Percentiles rank a stretch among this genome's conserved stretches.
phyloP scores from a whole-genome alignment of 2,797 vertebrate genomes.

The Corythornis leucogaster region DNA sequence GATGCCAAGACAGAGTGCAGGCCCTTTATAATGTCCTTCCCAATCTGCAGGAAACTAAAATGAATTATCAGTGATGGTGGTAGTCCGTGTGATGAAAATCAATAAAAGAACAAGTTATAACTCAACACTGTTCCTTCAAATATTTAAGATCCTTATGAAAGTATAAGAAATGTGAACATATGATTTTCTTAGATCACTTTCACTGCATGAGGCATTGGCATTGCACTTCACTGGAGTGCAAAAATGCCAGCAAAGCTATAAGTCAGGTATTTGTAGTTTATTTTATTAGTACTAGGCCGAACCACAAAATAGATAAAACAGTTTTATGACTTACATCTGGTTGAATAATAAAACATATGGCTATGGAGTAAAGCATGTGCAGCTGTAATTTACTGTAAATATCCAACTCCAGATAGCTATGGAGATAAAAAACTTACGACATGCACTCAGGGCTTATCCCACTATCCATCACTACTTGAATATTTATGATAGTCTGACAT shows the following conservation, averaged over 20 bases:
- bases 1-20: conserved; percentile 55
- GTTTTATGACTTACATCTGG: conserved; percentile 83
- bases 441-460: conserved; percentile 58
- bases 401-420: conserved; percentile 57
- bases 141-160: conserved; percentile 49
- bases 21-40: conserved; percentile 58
- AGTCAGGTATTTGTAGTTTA: conserved; percentile 82
- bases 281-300: conserved; percentile 80
- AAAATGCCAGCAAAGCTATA: conserved; percentile 67
- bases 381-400: conserved; percentile 81
- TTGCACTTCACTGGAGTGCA: conserved; percentile 55
- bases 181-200: conserved; percentile 70
- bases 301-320: conserved; percentile 83
- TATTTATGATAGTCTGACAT: conserved; percentile 55
- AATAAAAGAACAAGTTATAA: conserved; percentile 59
- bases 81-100: conserved; percentile 70
- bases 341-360: conserved; percentile 81
- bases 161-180: conserved; percentile 52
- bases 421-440: conserved; percentile 61
- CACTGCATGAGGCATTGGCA: conserved; percentile 47
- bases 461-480: conserved; percentile 30
- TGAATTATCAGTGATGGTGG: conserved; percentile 64
- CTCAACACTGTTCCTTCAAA: conserved; percentile 41
- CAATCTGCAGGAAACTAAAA: conserved; percentile 67
- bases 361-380: conserved; percentile 71